Conservation (phyloP, 2,113 vertebrate genomes). For the Centrocercus urophasianus region DNA sequence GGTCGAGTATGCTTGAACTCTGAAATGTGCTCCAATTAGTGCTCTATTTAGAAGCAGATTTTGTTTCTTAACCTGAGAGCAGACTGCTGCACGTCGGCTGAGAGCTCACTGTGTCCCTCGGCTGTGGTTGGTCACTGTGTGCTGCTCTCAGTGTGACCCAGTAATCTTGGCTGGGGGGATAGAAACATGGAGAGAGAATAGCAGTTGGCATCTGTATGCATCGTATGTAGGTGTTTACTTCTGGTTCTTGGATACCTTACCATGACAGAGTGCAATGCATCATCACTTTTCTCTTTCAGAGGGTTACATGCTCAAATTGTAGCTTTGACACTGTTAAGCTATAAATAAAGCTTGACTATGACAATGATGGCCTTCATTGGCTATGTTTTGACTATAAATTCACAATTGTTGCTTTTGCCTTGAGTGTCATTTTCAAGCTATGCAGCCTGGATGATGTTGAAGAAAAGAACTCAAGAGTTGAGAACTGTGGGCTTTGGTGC, state of each 20-base stretch:
- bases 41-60: neutral
- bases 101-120: neutral
- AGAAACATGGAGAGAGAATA: neutral
- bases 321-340: neutral
- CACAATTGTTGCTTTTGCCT: neutral
- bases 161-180: neutral
- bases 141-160: neutral
- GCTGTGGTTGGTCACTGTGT: neutral
- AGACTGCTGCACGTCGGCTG: neutral
- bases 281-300: neutral
- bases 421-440: neutral
- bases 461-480: neutral
- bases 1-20: neutral
- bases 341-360: neutral
- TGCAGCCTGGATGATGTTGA: neutral
- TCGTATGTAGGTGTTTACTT: neutral
- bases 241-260: neutral
- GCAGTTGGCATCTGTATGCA: neutral
- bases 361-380: neutral
- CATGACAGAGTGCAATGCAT: neutral
- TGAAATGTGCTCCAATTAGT: neutral
- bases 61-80: slow-evolving; percentile 2
- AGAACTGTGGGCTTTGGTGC: neutral
- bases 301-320: slow-evolving; percentile 6
- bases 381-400: slow-evolving; percentile 7